Base-by-base conservation (phyloP, 2,797 vertebrate genomes). In the Gymnothorax javanicus region DNA sequence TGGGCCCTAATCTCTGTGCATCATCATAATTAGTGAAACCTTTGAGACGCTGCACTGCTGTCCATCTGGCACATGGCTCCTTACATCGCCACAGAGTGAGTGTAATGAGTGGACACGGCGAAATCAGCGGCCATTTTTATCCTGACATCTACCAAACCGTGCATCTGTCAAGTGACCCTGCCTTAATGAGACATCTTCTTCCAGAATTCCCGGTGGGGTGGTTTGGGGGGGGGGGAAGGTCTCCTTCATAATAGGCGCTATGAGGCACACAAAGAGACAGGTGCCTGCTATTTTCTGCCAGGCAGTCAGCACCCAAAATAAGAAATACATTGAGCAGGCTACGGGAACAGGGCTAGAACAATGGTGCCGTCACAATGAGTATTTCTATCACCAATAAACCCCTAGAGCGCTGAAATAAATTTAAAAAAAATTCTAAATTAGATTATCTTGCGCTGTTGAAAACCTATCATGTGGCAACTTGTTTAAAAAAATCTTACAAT, bases 11-110 rank as follows among this genome's bases (percentile, higher is more conserved):
- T 25, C 1, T 11, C 60, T 11, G 23, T 57, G 62, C 90, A 88
- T 90, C 88, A 89, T 91, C 92, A 92, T 91, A 89, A 91, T 94
- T 92, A 92, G 86, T 88, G 87, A 82, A 91, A 89, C 89, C 86
- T 23, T 88, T 15, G 82, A 85, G 73, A 88, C 85, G 79, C 59
- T 91, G 86, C 89, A 83, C 58, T 23, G 83, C 82, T 58, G 15
- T 57, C 57, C n/a, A 13, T 83, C 67, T 54, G 85, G 89, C 89
- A 87, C 88, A 85, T 58, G 58, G 88, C 73, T 90, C 86, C 85
- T 90, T 88, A 89, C 88, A 90, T 90, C 20, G 50, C 88, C 87
- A 87, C 86, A 86, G 91, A 91, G 91, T 86, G 89, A 84, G 84
- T 82, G 86, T 73, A 87, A 86, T 87, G 82, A 84, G 64, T 88